phyloP scores from a whole-genome alignment of 1,140 invertebrate genomes.

The Chymomyza costata region DNA sequence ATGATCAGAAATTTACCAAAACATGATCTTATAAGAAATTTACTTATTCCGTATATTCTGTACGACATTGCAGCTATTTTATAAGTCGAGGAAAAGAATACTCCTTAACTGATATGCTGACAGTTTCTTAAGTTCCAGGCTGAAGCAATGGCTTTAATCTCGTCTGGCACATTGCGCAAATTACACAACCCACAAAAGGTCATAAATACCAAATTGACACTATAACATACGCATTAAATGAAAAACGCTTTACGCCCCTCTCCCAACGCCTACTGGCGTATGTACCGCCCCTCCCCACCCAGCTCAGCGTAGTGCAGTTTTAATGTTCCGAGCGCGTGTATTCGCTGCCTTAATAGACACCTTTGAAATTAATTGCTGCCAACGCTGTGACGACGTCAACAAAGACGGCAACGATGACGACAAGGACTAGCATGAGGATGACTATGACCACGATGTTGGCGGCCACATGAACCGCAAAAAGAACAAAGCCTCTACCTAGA shows the following conservation, averaged over 20 bases:
- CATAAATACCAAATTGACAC: slow-evolving; percentile 71
- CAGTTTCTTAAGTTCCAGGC: too few relatives aligned
- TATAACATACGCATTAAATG: slow-evolving; percentile 49
- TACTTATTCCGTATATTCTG: too few relatives aligned
- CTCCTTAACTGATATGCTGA: too few relatives aligned
- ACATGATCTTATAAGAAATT: too few relatives aligned
- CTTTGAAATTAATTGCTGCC: slow-evolving; percentile 67
- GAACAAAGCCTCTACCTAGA: slow-evolving; percentile 51
- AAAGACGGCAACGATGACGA: slow-evolving; percentile 8
- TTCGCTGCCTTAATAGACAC: slow-evolving; percentile 63
- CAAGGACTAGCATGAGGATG: too few relatives aligned
- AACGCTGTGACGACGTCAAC: slow-evolving; percentile 15
- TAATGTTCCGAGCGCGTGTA: slow-evolving; percentile 47
- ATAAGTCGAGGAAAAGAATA: too few relatives aligned
- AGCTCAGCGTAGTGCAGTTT: slow-evolving; percentile 28
- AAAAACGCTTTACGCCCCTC: slow-evolving; percentile 2
- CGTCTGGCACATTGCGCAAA: too few relatives aligned
- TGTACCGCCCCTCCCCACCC: not conserved
- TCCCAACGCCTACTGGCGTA: not conserved
- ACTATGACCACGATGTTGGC: slow-evolving; percentile 26
- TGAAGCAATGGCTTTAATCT: too few relatives aligned
- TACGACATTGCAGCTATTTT: too few relatives aligned
- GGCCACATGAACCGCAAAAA: slow-evolving; percentile 71
- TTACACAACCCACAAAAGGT: slow-evolving; percentile 34
- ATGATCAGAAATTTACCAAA: too few relatives aligned